A percentile compares a stretch with the other conserved stretches of the same genome.
phyloP scores from a whole-genome alignment of 2,797 vertebrate species.

The Bradypodion pumilum region DNA sequence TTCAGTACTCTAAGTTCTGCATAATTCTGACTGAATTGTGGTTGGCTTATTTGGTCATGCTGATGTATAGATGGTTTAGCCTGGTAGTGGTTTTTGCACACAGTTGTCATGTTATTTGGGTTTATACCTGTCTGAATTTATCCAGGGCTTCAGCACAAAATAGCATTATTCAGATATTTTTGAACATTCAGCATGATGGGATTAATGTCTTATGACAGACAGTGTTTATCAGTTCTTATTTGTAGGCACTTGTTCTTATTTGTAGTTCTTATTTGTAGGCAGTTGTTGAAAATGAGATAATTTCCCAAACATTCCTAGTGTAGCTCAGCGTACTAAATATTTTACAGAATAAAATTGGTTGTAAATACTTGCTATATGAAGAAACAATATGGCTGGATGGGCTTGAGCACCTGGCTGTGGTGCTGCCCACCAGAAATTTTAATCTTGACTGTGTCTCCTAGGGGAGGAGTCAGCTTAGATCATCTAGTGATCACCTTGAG shows the following conservation, averaged over 20 bases:
- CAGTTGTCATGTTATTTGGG: not conserved
- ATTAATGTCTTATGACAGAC: not conserved
- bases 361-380: not conserved
- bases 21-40: constrained; percentile 50
- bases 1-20: constrained; percentile 23
- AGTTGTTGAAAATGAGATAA: no score
- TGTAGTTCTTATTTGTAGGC: not conserved
- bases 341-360: not conserved
- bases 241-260: no score
- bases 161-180: not conserved
- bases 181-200: not conserved
- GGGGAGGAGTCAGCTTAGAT: no score
- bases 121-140: not conserved
- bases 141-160: not conserved
- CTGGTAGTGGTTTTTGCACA: constrained; percentile 9
- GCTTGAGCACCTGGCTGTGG: no score
- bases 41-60: constrained; percentile 58
- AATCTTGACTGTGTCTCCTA: no score
- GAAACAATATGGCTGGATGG: no score
- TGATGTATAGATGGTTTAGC: constrained; percentile 21
- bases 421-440: no score
- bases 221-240: not conserved
- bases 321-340: not conserved
- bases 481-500: no score
- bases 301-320: not conserved